Base-by-base conservation (phyloP, 2,113 vertebrate species). In the Eulemur rufifrons region DNA sequence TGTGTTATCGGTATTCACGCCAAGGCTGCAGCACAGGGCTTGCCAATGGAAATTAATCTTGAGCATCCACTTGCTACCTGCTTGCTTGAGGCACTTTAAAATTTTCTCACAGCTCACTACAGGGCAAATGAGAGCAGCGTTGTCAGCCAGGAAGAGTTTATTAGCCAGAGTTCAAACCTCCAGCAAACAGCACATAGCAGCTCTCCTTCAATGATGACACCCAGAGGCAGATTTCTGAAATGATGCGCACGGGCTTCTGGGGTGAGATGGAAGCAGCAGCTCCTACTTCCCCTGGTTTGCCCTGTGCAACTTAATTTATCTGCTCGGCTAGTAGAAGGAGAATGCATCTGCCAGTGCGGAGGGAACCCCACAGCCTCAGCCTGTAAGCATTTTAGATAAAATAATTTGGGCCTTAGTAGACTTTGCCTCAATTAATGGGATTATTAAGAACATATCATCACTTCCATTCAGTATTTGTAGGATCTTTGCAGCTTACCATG, bases 291-390 rank as follows among this genome's bases (percentile, higher is more conserved):
- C 29, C 0, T 23, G 23, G 74, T 89, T 81, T 54, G 0, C 2
- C 9, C 63, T 7, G 7, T 18, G 34, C 77, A 92, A 39, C 29
- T 91, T 0, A 0, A 59, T 73, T 6, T 13, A 69, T 11, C 45
- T 83, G 39, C 6, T 86, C 3, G 3, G 52, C 9, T 84, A 6
- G 32, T 21, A 59, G 12, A 86, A 82, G 25, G 6, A 61, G 21
- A 97, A 91, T 5, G 23, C 15, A 37, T 59, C 23, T 32, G 37
- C 77, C 45, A 45, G 39, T 17, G 1, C 20, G 29, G 13, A 90
- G 37, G n/a, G 47, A 82, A 74, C 3, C 66, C 34, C 0, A 0
- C 0, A 17, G 9, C 15, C 71, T 39, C 7, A 69, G 50, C 34
- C 76, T 61, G 0, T 59, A 42, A 66, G 0, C 37, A 63, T 56